Conservation (phyloP, 2,888 invertebrate species). For the Ectemnius lituratus region DNA sequence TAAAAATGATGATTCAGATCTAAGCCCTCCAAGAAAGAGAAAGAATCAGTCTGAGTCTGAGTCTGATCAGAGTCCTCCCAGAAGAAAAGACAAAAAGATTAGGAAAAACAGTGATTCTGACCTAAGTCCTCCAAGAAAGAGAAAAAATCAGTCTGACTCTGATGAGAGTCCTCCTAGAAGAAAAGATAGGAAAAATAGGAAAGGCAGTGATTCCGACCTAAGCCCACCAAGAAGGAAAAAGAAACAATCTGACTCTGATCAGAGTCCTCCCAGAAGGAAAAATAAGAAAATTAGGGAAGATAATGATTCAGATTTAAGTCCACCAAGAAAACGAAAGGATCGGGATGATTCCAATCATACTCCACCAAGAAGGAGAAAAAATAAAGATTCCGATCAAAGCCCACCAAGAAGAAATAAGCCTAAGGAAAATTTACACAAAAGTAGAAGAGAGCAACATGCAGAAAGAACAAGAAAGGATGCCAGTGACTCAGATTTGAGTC, state of each 20-base stretch:
- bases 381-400: constrained; percentile 43
- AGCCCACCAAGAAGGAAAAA: constrained; percentile 37
- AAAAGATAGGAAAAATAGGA: too few species aligned
- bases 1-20: constrained; percentile 8
- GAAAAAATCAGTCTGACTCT: constrained; percentile 28
- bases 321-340: constrained; percentile 64
- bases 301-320: constrained; percentile 24
- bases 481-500: constrained; percentile 60
- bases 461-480: constrained; percentile 39
- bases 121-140: constrained; percentile 68
- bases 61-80: constrained; percentile 64
- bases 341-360: constrained; percentile 53
- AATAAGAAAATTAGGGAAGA: constrained; percentile 39
- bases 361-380: constrained; percentile 70
- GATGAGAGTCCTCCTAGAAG: constrained; percentile 13
- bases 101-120: constrained; percentile 55
- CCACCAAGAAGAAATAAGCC: constrained; percentile 46
- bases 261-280: constrained; percentile 63
- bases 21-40: constrained; percentile 38
- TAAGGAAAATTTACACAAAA: neutral
- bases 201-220: neutral
- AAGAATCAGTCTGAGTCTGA: constrained; percentile 37
- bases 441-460: constrained; percentile 34
- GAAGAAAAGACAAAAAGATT: constrained; percentile 50
- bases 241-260: constrained; percentile 52